Conservation (phyloP, 2,797 vertebrate species). For the Antennarius maculatus region DNA sequence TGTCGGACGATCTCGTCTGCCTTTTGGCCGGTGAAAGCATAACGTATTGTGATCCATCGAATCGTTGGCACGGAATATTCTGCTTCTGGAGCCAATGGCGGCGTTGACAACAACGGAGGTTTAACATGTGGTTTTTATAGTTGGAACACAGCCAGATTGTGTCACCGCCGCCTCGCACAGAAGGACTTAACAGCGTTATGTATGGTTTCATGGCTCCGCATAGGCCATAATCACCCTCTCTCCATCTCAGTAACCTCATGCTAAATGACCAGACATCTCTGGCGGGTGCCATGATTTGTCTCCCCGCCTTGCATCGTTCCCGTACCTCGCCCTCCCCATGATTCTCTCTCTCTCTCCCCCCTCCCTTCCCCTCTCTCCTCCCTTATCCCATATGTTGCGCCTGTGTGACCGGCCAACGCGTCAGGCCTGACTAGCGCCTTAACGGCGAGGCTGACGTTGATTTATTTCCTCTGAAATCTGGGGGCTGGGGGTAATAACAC, state of each 20-base stretch:
- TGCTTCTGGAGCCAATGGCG: conserved; percentile 55
- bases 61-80: conserved; percentile 61
- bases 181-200: conserved; percentile 65
- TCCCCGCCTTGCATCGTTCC: conserved; percentile 52
- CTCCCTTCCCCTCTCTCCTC: conserved; percentile 24
- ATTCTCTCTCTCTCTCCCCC: conserved; percentile 44
- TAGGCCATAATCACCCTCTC: conserved; percentile 76
- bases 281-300: conserved; percentile 75
- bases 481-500: conserved; percentile 88
- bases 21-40: conserved; percentile 7
- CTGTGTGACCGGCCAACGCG: conserved; percentile 75
- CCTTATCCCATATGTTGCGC: conserved; percentile 76
- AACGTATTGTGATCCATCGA: conserved; percentile 14
- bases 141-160: conserved; percentile 54
- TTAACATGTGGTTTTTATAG: conserved; percentile 70
- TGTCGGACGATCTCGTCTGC: conserved; percentile 37
- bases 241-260: conserved; percentile 77
- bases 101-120: conserved; percentile 44
- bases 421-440: conserved; percentile 78
- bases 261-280: conserved; percentile 77
- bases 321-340: conserved; percentile 50
- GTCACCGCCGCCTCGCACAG: conserved; percentile 11
- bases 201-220: conserved; percentile 64
- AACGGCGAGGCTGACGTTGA: conserved; percentile 86
- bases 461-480: conserved; percentile 95